Evolutionary conservation across 2,888 invertebrate genomes (phyloP).

Genomic region (Byasa hedistus): DNA sequence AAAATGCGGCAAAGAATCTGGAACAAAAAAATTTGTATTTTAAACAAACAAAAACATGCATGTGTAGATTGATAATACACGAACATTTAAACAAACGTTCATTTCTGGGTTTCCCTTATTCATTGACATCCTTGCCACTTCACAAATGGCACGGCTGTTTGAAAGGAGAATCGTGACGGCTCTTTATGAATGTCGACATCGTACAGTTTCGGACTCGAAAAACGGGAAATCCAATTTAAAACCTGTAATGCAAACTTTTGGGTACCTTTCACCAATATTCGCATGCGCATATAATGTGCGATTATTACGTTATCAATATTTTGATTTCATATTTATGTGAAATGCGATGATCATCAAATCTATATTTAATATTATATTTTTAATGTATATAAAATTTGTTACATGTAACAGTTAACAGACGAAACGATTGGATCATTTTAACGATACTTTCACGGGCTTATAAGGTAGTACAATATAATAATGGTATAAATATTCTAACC

Average conservation of each 20-base stretch:
- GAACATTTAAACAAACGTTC: slow-evolving; percentile 37
- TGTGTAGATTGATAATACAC: background rate
- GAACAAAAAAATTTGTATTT: slow-evolving; percentile 50
- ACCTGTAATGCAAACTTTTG: slow-evolving; percentile 32
- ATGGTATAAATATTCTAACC: too few species aligned
- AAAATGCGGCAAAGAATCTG: slow-evolving; percentile 60
- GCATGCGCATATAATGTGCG: slow-evolving; percentile 35
- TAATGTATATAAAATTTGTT: too few species aligned
- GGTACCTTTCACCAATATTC: slow-evolving; percentile 33
- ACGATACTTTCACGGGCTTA: too few species aligned
- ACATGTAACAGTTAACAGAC: too few species aligned
- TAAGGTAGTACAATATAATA: too few species aligned
- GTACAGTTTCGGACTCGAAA: slow-evolving; percentile 56
- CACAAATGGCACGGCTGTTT: slow-evolving; percentile 68
- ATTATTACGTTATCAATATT: slow-evolving; percentile 9
- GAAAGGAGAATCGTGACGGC: slow-evolving; percentile 74
- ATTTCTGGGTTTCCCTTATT: slow-evolving; percentile 70
- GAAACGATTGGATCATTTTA: too few species aligned
- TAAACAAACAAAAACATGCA: background rate
- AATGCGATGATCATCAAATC: too few species aligned
- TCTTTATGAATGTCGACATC: slow-evolving; percentile 49
- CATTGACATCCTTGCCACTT: slow-evolving; percentile 69
- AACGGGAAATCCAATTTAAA: slow-evolving; percentile 55
- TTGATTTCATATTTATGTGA: background rate
- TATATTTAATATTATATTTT: too few species aligned